Evolutionary conservation across 2,888 invertebrate genomes (phyloP), one percentile per base, ranked within the genome.

Genomic region (Pocota personata): DNA sequence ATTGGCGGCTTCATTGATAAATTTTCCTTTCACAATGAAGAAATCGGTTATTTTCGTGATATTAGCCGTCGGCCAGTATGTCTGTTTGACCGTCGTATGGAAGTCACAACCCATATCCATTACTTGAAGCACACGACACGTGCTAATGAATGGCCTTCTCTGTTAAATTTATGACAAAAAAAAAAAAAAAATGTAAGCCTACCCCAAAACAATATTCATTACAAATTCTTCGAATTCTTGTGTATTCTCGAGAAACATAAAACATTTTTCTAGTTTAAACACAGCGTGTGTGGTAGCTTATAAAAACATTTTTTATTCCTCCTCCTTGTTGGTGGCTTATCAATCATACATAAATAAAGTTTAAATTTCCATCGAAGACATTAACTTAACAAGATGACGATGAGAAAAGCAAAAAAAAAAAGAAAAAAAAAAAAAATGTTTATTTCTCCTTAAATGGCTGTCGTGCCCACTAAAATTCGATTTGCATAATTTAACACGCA

Each of bases 401-500:
- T n/a, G n/a, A n/a, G n/a, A n/a, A n/a, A 24, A 24, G 24, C 8
- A 32, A 7, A 57, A 16, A 57, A 14, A 2, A 27, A 50, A 50
- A 27, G 12, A 27, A 30, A 6, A 32, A 16, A 27, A 27, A 14
- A 43, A 14, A 40, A n/a, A 10, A 16, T 12, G 16, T 46, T 19
- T 52, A 14, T 40, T 27, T 24, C 50, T 69, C 35, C 72, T 60
- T 58, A 71, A 82, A 82, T 71, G 76, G 35, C 76, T 64, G 69
- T 57, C 64, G 55, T 64, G 35, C 66, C 32, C 32, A 80, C 57
- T 40, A 16, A 69, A 21, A 43, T 8, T 55, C 66, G 7, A 32
- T 82, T 82, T 82, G 72, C 82, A 82, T 82, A 82, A 77, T 19
- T 78, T 21, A 66, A 55, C 78, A 82, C 82, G 82, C 71, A 82